phyloP scores from a whole-genome alignment of 2,113 vertebrate genomes.

The Bos indicus region DNA sequence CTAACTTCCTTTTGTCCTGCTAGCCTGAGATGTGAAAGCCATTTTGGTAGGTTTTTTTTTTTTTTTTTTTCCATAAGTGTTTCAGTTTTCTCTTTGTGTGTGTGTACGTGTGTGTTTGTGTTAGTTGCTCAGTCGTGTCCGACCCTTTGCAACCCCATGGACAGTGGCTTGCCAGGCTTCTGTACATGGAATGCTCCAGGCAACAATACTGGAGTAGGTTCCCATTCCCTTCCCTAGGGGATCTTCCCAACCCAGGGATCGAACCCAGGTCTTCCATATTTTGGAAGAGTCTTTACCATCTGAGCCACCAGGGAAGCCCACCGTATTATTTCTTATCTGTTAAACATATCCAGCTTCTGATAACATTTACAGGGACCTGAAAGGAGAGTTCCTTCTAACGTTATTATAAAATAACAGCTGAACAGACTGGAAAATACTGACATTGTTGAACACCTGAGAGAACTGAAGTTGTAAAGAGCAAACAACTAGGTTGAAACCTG shows the following conservation, averaged over 20 bases:
- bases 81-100: neutral
- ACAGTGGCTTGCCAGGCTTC: neutral
- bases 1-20: neutral
- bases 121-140: accelerated
- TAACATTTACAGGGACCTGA: neutral
- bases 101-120: neutral
- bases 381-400: neutral
- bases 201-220: neutral
- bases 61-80: neutral
- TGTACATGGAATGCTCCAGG: neutral
- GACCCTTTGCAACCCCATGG: neutral
- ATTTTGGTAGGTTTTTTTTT: neutral
- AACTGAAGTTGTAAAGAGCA: neutral
- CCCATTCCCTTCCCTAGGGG: neutral
- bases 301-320: neutral
- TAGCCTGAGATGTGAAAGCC: neutral
- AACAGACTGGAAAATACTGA: neutral
- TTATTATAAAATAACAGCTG: neutral
- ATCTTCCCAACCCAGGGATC: neutral
- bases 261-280: neutral
- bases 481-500: neutral
- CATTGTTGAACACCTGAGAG: neutral
- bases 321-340: neutral
- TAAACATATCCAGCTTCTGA: neutral
- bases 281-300: neutral